Evolutionary conservation across 2,888 invertebrate species (phyloP).

Genomic region (Melolontha melolontha): DNA sequence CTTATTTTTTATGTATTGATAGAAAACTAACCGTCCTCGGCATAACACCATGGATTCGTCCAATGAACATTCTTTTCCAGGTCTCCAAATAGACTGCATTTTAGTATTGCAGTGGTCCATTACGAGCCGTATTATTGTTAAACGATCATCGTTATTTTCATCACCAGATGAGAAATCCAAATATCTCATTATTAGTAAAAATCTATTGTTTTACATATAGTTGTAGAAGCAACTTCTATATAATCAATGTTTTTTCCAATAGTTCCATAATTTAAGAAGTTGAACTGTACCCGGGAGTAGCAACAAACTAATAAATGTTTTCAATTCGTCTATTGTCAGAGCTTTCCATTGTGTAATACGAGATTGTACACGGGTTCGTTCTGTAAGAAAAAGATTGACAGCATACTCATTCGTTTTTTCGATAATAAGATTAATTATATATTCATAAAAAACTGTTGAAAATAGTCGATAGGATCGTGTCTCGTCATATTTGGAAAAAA

Average conservation of each 20-base stretch:
- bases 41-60: slow-evolving; percentile 58
- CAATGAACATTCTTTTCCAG: slow-evolving; percentile 54
- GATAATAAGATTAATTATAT: no score
- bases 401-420: slow-evolving; percentile 5
- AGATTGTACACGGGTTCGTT: no score
- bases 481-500: slow-evolving; percentile 12
- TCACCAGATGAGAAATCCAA: slow-evolving; percentile 4
- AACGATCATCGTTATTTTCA: background rate
- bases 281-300: no score
- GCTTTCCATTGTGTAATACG: no score
- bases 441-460: no score
- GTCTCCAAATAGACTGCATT: slow-evolving; percentile 52
- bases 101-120: background rate
- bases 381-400: slow-evolving; percentile 3
- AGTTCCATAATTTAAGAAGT: no score
- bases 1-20: slow-evolving; percentile 57
- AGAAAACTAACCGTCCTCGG: slow-evolving; percentile 54
- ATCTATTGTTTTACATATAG: slow-evolving; percentile 21
- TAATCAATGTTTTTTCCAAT: background rate
- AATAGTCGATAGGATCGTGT: slow-evolving; percentile 3
- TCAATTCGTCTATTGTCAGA: background rate
- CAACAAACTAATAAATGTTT: no score
- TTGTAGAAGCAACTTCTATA: no score
- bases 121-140: no score
- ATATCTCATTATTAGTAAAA: slow-evolving; percentile 25